Evolutionary conservation across 2,888 invertebrate species (phyloP).

Genomic region (Mimas tiliae): DNA sequence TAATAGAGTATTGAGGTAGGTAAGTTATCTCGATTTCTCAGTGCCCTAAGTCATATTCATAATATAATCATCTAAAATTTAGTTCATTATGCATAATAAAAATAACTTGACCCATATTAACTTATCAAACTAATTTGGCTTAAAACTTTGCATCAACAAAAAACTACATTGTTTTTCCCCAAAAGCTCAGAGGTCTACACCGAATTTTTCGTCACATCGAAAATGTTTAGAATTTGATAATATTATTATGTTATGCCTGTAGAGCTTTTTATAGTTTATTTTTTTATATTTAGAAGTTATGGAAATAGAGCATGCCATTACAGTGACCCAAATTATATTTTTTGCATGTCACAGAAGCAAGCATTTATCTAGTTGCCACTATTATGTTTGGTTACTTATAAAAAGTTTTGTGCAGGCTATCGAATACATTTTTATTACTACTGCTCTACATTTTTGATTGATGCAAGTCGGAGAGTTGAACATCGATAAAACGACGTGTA

Average conservation of each 20-base stretch:
- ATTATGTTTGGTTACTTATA: background rate
- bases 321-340: background rate
- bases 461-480: background rate
- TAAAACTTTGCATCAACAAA: background rate
- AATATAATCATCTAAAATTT: background rate
- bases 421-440: background rate
- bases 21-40: slow-evolving; percentile 7
- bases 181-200: background rate
- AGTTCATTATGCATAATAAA: too few relatives aligned
- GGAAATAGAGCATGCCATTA: too few relatives aligned
- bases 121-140: background rate
- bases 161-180: background rate
- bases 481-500: too few relatives aligned
- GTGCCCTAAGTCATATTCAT: background rate
- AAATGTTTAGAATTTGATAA: too few relatives aligned
- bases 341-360: background rate
- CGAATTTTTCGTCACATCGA: background rate
- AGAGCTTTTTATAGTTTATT: background rate
- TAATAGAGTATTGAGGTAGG: slow-evolving; percentile 25
- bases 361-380: background rate
- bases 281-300: too few relatives aligned
- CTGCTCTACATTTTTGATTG: background rate
- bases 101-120: too few relatives aligned
- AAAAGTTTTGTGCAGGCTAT: background rate
- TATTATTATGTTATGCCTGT: background rate